Conservation (phyloP, 2,888 invertebrate species). For the Zhengitettix transpicula region DNA sequence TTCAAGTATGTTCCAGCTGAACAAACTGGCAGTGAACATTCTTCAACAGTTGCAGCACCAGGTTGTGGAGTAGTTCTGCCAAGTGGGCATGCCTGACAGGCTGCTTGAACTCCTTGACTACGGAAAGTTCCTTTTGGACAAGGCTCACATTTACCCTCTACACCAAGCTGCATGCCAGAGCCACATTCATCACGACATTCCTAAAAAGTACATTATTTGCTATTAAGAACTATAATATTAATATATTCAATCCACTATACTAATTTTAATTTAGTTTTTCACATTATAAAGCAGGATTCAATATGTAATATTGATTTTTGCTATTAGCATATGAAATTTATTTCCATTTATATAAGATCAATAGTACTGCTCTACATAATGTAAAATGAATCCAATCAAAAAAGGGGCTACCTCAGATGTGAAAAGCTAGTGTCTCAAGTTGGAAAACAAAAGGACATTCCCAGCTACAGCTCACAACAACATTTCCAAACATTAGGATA, state of each 20-base stretch:
- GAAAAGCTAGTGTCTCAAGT: no score
- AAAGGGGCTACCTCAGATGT: no score
- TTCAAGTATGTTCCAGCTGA: conserved; percentile 71
- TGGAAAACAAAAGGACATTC: no score
- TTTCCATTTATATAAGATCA: no score
- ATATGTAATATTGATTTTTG: no score
- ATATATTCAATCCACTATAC: background rate
- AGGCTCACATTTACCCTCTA: conserved; percentile 80
- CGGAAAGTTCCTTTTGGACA: conserved; percentile 82
- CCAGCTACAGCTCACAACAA: no score
- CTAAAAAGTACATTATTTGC: conserved; percentile 5
- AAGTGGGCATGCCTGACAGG: conserved; percentile 74
- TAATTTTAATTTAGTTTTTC: background rate
- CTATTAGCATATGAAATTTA: no score
- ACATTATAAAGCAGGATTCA: no score
- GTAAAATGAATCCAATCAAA: no score
- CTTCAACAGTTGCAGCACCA: conserved; percentile 70
- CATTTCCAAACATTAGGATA: no score
- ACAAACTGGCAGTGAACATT: conserved; percentile 85
- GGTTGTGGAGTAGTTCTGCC: conserved; percentile 78
- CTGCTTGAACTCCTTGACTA: conserved; percentile 70
- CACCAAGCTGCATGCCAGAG: conserved; percentile 66
- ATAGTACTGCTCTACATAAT: no score
- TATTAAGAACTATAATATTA: background rate
- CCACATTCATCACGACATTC: conserved; percentile 86